Base-by-base conservation (phyloP, 2,113 vertebrate species). In the Gnathonemus longibarbis region DNA sequence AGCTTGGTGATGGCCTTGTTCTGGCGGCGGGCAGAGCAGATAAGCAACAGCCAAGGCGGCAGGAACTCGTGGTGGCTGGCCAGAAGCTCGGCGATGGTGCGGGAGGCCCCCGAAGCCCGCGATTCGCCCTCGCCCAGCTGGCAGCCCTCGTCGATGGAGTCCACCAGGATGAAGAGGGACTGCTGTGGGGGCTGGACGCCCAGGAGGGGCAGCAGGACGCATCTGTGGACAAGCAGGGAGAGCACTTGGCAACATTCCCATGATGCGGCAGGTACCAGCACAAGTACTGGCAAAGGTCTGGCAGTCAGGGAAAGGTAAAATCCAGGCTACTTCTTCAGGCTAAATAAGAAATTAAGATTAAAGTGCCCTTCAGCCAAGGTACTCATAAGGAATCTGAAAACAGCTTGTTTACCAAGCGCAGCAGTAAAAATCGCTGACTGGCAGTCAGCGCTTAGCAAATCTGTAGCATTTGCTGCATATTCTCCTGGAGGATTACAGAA, bases 1-100 rank as follows among this genome's bases (percentile, higher is more conserved):
- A 98, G 97, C 93, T 99, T 99, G 90, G 98, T 99, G 90, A 99
- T 97, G 91, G 97, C 96, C 94, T 98, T 99, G 92, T 98, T 99
- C 94, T 99, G 98, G 1, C 98, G 96, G 3, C 98, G 96, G 15
- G 98, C 97, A 0, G 98, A 99, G 92, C 98, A 99, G 92, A 99
- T 94, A 27, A 99, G 98, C 13, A 99, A 95, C 42, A 99, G 95
- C 98, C 98, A 99, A 0, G 98, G 97, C 17, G 98, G 98, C 89
- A 99, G 97, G 94, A 98, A 98, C 92, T 99, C 97, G 0, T 98
- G 98, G 92, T 99, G 98, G 88, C 95, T 95, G 90, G 98, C 98
- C 92, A 99, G 93, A 89, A 99, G 97, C 92, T 99, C 98, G 0
- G 97, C 98, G 90, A 99, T 97, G 2, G 97, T 99, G 91, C 97